Evolutionary conservation across 2,888 invertebrate species (phyloP), one percentile per base, ranked within the genome.

Genomic region (Sericinus montela): DNA sequence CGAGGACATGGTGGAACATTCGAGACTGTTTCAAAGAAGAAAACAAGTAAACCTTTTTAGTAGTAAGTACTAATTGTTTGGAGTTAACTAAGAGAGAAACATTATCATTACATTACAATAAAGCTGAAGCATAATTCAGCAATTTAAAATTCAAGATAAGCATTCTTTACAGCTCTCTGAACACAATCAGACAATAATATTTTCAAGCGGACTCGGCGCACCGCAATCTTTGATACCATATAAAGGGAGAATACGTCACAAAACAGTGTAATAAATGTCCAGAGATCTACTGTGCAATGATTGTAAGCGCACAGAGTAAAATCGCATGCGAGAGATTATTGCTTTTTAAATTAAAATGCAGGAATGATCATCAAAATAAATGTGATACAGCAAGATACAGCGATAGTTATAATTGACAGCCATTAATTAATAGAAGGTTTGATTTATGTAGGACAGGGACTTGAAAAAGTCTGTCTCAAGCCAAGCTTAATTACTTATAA

Each of bases 101-200:
- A 50, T 50, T 50, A 50, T 10, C 50, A 45, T 50, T 23, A 19
- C 23, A 50, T 45, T 50, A 45, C 37, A 41, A 45, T 45, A 50
- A 50, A 39, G 48, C 44, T 48, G 34, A 9, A 7, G 50, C 45
- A 50, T 50, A 45, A 50, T 50, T 45, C 29, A 10, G 29, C 45
- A 45, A 40, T 50, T 45, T 36, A 41, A 36, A 45, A 45, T 41
- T 36, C 50, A 36, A 58, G 59, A 59, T 60, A 60, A 60, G 55
- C 52, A 52, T 59, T 55, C 56, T 59, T 60, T 60, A 60, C 56
- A 54, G 49, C 52, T 45, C 30, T 38, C 16, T 29, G 48, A 55
- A 59, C 51, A 60, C 60, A 60, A 60, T 59, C 56, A 60, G 51
- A 60, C 58, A 59, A 58, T 60, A 45, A 50, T 45, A 45, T 45